Evolutionary conservation across 2,888 invertebrate genomes (phyloP), one percentile per base, ranked within the genome.

Genomic region (Dendrolimus houi): DNA sequence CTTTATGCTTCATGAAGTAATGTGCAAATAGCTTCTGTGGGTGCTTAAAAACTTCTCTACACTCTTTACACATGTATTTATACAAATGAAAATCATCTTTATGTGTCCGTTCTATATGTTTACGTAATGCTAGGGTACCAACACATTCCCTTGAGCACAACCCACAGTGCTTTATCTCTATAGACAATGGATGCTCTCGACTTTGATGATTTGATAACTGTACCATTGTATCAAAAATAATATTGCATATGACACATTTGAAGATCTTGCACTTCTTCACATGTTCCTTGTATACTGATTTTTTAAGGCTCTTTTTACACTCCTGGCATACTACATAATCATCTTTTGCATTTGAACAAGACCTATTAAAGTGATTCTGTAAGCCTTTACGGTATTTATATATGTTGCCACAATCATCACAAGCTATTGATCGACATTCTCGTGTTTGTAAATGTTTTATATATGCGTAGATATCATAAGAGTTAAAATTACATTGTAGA

Each of bases 11-110:
- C 0, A 74, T 67, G 29, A 67, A 82, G 57, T 78, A 88, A 64
- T 90, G 89, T 0, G 66, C 79, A 14, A 90, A 88, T 1, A 90
- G 57, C 7, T 73, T 72, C 56, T 84, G 79, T 0, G 89, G 89
- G 64, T 89, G 89, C 54, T 80, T 81, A 40, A 77, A 90, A 0
- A 75, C 63, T 0, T 60, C 62, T 0, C 77, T 63, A 12, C 89
- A 90, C 12, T 77, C 67, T 0, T 71, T 59, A 47, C 89, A 90
- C 7, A 64, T 60, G 56, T 90, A 90, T 69, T 86, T 90, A 60
- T 86, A 90, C 0, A 83, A 59, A 41, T 80, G 79, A 0, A 79
- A 60, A 0, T 77, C 64, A 0, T 61, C 59, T 53, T 68, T 67
- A 12, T 89, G 89, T 0, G 70, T 55, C 10, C 82, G 58, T 10